Evolutionary conservation across 2,797 vertebrate genomes (phyloP).

Genomic region (Pogonophryne albipinna): DNA sequence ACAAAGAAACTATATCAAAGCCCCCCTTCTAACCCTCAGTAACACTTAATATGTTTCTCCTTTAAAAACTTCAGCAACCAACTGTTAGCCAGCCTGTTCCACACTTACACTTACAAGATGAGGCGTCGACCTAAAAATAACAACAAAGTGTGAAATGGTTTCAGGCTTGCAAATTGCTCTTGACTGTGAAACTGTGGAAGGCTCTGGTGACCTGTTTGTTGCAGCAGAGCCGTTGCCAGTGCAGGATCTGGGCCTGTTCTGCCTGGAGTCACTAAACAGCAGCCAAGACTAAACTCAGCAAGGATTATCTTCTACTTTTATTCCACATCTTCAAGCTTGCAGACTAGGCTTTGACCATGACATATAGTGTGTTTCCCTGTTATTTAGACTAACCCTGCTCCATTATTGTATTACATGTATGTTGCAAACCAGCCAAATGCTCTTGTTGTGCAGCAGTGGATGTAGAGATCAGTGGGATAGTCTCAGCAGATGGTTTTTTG

Average conservation of each 20-base stretch:
- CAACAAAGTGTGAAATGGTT: constrained; percentile 64
- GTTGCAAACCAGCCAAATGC: constrained; percentile 1
- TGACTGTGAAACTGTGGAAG: constrained; percentile 41
- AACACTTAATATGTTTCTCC: constrained; percentile 39
- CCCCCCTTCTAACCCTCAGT: neutral
- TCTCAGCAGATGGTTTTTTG: constrained; percentile 6
- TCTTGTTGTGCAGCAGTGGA: neutral
- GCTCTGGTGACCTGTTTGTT: constrained; percentile 47
- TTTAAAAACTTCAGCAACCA: constrained; percentile 21
- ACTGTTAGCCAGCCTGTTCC: constrained; percentile 41
- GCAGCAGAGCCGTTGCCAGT: constrained; percentile 33
- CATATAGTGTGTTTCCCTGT: neutral
- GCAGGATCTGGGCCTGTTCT: constrained; percentile 14
- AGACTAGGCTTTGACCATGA: neutral
- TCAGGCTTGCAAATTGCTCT: constrained; percentile 49
- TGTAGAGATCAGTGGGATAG: neutral
- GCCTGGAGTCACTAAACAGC: constrained; percentile 1
- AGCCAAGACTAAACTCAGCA: constrained; percentile 1
- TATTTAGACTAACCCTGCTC: constrained; percentile 6
- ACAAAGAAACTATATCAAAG: constrained; percentile 6
- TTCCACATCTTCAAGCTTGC: constrained; percentile 12
- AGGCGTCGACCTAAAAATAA: constrained; percentile 63
- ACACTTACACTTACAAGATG: constrained; percentile 44
- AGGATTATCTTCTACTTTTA: constrained; percentile 8
- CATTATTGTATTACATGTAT: neutral